Percentiles rank a stretch among this genome's conserved stretches.
Conservation (phyloP, 2,797 vertebrate species). For the Spea hammondii region DNA sequence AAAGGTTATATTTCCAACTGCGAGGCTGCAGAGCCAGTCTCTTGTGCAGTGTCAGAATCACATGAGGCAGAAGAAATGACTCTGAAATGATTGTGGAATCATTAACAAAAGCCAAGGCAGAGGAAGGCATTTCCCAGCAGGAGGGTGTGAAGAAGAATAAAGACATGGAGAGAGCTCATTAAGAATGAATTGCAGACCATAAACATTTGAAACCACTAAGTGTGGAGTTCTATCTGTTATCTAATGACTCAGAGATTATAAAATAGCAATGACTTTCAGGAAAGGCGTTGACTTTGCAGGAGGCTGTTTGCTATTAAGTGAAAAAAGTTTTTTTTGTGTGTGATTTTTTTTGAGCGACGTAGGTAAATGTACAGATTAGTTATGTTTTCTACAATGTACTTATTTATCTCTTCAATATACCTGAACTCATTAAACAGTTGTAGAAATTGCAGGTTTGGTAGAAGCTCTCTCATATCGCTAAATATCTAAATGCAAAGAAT, state of each 20-base stretch:
- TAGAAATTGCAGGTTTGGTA: neutral
- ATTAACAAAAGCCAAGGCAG: slow-evolving; percentile 80
- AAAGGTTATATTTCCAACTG: slow-evolving; percentile 83
- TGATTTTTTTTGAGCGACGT: slow-evolving; percentile 56
- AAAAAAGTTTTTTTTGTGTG: slow-evolving; percentile 62
- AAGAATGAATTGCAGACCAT: slow-evolving; percentile 85
- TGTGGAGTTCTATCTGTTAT: slow-evolving; percentile 82
- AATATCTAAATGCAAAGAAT: neutral
- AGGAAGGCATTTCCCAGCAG: slow-evolving; percentile 82
- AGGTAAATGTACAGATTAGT: neutral
- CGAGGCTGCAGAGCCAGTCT: slow-evolving; percentile 74
- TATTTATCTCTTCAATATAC: neutral
- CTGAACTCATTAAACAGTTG: neutral
- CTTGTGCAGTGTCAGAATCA: slow-evolving; percentile 76
- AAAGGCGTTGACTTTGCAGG: slow-evolving; percentile 77
- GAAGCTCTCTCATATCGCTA: neutral
- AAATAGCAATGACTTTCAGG: slow-evolving; percentile 80
- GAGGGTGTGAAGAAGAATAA: slow-evolving; percentile 77
- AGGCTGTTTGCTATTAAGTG: slow-evolving; percentile 69
- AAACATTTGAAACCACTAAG: slow-evolving; percentile 83
- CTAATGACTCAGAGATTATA: slow-evolving; percentile 85
- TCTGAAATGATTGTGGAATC: slow-evolving; percentile 79
- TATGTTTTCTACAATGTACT: neutral
- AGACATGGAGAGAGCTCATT: slow-evolving; percentile 83
- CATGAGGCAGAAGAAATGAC: slow-evolving; percentile 79